These are phyloP conservation scores for Seira musarum DNA, from an alignment of 2,888 invertebrate species.

Conservation along the genomic window DNA sequence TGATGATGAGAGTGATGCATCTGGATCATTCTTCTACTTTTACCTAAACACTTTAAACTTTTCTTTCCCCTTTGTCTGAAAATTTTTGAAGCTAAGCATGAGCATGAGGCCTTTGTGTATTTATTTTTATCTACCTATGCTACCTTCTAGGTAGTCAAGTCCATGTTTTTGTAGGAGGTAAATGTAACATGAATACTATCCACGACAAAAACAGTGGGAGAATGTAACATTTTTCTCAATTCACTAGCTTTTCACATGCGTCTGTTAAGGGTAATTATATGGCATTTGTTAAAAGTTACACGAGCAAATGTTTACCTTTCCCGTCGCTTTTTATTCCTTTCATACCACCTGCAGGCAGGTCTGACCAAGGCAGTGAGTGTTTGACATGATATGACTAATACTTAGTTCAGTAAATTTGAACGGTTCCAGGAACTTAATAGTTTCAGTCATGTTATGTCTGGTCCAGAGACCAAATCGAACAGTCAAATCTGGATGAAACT, in stretches of 20 bases:
- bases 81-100: background rate
- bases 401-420: too few species aligned
- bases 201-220: background rate
- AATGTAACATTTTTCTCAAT: background rate
- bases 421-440: too few species aligned
- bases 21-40: background rate
- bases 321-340: too few species aligned
- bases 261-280: conserved; percentile 25
- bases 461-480: too few species aligned
- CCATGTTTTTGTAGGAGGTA: background rate
- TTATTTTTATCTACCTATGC: background rate
- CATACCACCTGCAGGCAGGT: too few species aligned
- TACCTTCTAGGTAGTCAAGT: background rate
- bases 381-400: too few species aligned
- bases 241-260: conserved; percentile 10
- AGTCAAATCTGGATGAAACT: too few species aligned
- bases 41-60: background rate
- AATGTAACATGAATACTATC: background rate
- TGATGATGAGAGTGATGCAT: background rate
- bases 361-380: too few species aligned
- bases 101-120: background rate
- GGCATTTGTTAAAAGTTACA: conserved; percentile 14
- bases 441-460: too few species aligned
- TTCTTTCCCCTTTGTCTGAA: background rate
- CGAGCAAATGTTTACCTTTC: background rate